These are phyloP conservation scores for Macrosiphum euphorbiae DNA, from an alignment of 2,888 invertebrate genomes.

Conservation along the genomic window DNA sequence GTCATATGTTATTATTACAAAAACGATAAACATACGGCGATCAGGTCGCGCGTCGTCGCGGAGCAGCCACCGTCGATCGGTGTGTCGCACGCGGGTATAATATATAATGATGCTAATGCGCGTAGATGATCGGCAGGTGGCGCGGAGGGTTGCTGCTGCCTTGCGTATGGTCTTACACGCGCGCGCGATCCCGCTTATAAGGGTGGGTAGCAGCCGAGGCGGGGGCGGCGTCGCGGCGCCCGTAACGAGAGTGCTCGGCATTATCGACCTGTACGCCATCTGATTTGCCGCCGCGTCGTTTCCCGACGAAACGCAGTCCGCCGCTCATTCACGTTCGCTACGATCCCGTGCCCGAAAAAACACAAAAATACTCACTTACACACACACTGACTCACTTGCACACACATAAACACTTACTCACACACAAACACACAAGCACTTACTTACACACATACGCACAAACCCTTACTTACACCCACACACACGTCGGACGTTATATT, in stretches of 20 bases:
- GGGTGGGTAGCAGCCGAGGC: slow-evolving; percentile 68
- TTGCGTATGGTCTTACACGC: slow-evolving; percentile 68
- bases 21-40: neutral
- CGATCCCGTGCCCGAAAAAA: neutral
- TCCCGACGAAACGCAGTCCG: slow-evolving; percentile 68
- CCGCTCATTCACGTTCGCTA: slow-evolving; percentile 66
- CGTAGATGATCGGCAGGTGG: neutral
- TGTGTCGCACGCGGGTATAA: neutral
- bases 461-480: neutral
- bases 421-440: neutral
- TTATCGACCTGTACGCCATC: slow-evolving; percentile 67
- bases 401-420: neutral
- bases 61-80: slow-evolving; percentile 51
- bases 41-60: neutral
- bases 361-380: neutral
- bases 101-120: neutral
- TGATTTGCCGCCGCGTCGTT: slow-evolving; percentile 70
- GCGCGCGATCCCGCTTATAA: slow-evolving; percentile 69
- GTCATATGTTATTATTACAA: neutral
- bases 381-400: neutral
- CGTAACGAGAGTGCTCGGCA: slow-evolving; percentile 64
- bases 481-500: neutral
- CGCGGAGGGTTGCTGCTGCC: slow-evolving; percentile 63
- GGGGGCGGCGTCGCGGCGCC: slow-evolving; percentile 69
- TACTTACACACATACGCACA: neutral